phyloP scores from a whole-genome alignment of 2,888 invertebrate species.

The Nineta flava region DNA sequence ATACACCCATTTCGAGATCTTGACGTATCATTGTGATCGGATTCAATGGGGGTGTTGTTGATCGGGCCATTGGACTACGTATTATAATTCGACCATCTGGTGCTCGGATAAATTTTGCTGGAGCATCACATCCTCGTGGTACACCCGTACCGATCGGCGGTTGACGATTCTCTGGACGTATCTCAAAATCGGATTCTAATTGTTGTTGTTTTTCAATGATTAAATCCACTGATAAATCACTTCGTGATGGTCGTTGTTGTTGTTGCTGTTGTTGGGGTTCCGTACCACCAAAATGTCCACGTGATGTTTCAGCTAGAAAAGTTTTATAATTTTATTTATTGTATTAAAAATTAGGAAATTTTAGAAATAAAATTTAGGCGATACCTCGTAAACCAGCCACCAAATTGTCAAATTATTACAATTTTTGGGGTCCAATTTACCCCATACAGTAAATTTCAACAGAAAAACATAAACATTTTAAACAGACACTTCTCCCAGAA shows the following conservation, averaged over 20 bases:
- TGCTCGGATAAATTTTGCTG: neutral
- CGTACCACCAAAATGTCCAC: too few relatives aligned
- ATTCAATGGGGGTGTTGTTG: neutral
- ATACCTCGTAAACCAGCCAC: too few relatives aligned
- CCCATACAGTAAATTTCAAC: too few relatives aligned
- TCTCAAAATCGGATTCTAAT: neutral
- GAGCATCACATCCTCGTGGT: neutral
- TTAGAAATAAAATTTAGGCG: too few relatives aligned
- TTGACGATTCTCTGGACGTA: neutral
- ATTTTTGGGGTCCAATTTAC: too few relatives aligned
- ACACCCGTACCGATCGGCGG: constrained; percentile 1
- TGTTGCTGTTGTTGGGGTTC: too few relatives aligned
- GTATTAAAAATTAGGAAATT: too few relatives aligned
- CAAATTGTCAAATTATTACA: too few relatives aligned
- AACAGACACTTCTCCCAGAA: too few relatives aligned
- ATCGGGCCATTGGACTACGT: neutral
- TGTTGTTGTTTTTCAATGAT: neutral
- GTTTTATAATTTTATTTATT: too few relatives aligned
- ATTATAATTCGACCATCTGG: neutral
- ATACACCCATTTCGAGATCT: neutral
- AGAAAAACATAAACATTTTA: too few relatives aligned
- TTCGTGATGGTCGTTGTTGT: neutral
- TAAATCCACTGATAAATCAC: neutral
- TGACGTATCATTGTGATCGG: neutral
- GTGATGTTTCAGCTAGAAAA: too few relatives aligned